A percentile compares a stretch with the other conserved stretches of the same genome.
Conservation (phyloP, 2,113 vertebrate species). For the Ginglymostoma cirratum region DNA sequence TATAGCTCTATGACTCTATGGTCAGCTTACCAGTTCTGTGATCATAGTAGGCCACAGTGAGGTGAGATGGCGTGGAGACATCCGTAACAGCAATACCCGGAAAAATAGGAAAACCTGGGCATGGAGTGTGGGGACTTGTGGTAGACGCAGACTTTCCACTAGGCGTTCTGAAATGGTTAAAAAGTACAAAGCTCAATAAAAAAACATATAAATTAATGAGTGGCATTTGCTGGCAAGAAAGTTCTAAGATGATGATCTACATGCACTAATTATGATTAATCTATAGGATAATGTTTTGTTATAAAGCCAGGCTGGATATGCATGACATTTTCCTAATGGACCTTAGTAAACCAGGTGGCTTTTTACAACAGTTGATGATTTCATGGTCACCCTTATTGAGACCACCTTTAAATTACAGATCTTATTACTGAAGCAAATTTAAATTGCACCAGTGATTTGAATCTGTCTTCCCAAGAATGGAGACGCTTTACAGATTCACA, state of each 20-base stretch:
- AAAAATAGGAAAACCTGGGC: conserved; percentile 99
- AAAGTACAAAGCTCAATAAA: background rate
- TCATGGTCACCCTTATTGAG: background rate
- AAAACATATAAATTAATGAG: background rate
- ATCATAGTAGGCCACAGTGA: conserved; percentile 99
- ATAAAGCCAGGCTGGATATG: background rate
- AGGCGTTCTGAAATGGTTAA: conserved; percentile 75
- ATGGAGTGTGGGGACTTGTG: conserved; percentile 94
- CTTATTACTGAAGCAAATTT: background rate
- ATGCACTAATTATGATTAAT: background rate
- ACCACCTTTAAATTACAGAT: background rate
- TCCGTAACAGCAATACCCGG: conserved; percentile 90
- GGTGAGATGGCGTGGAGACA: conserved; percentile 96
- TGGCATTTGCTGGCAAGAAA: background rate
- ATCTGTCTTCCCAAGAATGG: background rate
- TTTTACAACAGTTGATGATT: background rate
- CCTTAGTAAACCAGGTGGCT: background rate
- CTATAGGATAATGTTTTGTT: background rate
- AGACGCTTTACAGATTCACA: no score
- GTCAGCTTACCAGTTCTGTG: conserved; percentile 82
- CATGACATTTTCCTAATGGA: background rate
- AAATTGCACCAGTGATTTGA: background rate
- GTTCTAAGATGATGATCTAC: background rate
- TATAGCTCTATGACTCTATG: background rate
- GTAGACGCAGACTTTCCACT: conserved; percentile 93